Percentiles rank a stretch among this genome's conserved stretches.
phyloP scores from a whole-genome alignment of 1,140 invertebrate species.

The Hermatobates lingyangjiaoensis region DNA sequence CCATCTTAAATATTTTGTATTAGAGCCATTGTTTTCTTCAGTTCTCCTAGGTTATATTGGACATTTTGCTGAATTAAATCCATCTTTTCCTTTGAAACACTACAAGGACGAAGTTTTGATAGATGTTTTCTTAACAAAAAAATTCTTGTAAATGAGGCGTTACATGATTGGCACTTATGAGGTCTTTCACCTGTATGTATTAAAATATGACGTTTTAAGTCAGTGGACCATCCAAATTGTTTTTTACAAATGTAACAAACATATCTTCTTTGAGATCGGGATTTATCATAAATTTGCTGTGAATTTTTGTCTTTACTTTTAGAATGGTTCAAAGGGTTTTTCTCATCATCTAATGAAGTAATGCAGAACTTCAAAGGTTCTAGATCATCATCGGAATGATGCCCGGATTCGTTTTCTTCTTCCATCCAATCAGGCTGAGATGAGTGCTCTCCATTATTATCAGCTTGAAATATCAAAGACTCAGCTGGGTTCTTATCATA shows the following conservation, averaged over 20 bases:
- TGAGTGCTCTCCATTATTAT: conserved; percentile 14
- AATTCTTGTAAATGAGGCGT: conserved; percentile 43
- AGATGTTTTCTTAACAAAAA: conserved; percentile 25
- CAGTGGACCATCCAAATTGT: conserved; percentile 24
- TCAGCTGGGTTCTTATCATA: conserved; percentile 20
- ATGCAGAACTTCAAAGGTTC: conserved; percentile 20
- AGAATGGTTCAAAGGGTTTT: not conserved
- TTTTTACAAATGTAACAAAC: conserved; percentile 21
- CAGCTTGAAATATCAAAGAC: conserved; percentile 18
- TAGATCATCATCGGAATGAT: conserved; percentile 14
- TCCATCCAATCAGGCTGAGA: not conserved
- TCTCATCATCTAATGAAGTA: conserved; percentile 18
- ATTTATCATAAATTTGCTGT: conserved; percentile 8
- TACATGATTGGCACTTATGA: conserved; percentile 58
- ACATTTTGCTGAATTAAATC: not conserved
- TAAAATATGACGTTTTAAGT: conserved; percentile 39
- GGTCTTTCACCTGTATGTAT: conserved; percentile 55
- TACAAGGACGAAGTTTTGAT: conserved; percentile 18
- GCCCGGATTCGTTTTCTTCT: conserved; percentile 5
- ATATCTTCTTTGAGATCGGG: conserved; percentile 17
- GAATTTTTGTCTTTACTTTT: conserved; percentile 5
- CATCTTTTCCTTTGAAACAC: not conserved
- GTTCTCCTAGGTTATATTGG: not conserved
- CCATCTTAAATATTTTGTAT: too few relatives aligned
- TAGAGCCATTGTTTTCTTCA: too few relatives aligned